Evolutionary conservation across 2,888 invertebrate species (phyloP).

Genomic region (Leucophenga maculata): DNA sequence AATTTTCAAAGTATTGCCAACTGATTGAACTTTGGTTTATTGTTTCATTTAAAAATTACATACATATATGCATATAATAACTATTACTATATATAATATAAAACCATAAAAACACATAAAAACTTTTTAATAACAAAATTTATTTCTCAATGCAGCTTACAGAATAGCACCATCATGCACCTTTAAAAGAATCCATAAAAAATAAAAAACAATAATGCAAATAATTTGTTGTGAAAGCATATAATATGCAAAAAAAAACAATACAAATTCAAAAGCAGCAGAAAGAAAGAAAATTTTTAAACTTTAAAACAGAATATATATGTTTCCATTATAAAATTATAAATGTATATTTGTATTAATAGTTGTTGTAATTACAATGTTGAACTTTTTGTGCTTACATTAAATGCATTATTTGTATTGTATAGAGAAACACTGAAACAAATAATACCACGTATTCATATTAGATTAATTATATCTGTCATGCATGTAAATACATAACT

Average conservation of each 20-base stretch:
- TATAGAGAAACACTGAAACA: not conserved
- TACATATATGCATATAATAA: slow-evolving; percentile 2
- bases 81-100: not conserved
- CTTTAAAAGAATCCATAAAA: slow-evolving; percentile 60
- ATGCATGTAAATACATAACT: not conserved
- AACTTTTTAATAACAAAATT: slow-evolving; percentile 45
- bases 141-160: slow-evolving; percentile 67
- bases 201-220: slow-evolving; percentile 14
- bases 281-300: not conserved
- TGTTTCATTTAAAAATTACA: slow-evolving; percentile 34
- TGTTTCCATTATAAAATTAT: slow-evolving; percentile 8
- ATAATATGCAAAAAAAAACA: slow-evolving; percentile 17
- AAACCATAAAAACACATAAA: not conserved
- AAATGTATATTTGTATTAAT: not conserved
- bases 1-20: slow-evolving; percentile 62
- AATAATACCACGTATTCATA: not conserved
- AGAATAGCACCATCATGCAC: slow-evolving; percentile 73
- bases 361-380: slow-evolving; percentile 11
- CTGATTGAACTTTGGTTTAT: slow-evolving; percentile 49
- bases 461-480: not conserved
- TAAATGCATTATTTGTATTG: no score
- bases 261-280: slow-evolving; percentile 3
- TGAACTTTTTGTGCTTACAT: not conserved
- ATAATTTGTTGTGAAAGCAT: not conserved
- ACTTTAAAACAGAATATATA: slow-evolving; percentile 1